These are phyloP conservation scores for Luperina nickerlii DNA, from an alignment of 2,888 invertebrate genomes.

Conservation along the genomic window DNA sequence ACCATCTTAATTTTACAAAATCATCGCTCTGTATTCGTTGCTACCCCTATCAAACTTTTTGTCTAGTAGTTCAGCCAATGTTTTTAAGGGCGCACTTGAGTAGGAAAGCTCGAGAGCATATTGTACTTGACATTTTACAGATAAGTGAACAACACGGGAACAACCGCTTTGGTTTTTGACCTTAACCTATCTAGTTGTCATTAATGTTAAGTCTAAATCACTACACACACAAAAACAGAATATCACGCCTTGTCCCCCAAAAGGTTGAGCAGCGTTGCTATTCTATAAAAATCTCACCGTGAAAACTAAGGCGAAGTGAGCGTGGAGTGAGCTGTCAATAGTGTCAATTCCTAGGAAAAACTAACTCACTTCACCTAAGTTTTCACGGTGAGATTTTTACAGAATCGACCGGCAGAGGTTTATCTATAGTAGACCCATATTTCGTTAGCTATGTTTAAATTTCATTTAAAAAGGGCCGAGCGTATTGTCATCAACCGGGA, in stretches of 20 bases:
- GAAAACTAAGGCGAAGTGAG: too few species aligned
- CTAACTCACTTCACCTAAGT: too few species aligned
- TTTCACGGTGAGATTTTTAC: too few species aligned
- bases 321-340: too few species aligned
- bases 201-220: not conserved
- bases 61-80: slow-evolving; percentile 10
- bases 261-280: too few species aligned
- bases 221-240: not conserved
- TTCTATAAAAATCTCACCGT: too few species aligned
- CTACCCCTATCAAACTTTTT: slow-evolving; percentile 26
- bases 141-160: slow-evolving; percentile 10
- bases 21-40: not conserved
- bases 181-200: not conserved
- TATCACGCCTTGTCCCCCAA: not conserved
- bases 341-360: too few species aligned
- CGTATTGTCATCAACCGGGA: not conserved
- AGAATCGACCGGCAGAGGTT: too few species aligned
- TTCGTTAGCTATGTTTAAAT: too few species aligned
- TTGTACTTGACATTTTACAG: slow-evolving; percentile 21
- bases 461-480: not conserved
- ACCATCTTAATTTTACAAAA: not conserved
- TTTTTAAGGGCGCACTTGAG: slow-evolving; percentile 24
- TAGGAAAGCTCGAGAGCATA: slow-evolving; percentile 8
- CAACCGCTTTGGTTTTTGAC: not conserved
- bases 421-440: not conserved